Conservation (phyloP, 2,113 vertebrate species). For the Brachyhypopomus occidentalis region DNA sequence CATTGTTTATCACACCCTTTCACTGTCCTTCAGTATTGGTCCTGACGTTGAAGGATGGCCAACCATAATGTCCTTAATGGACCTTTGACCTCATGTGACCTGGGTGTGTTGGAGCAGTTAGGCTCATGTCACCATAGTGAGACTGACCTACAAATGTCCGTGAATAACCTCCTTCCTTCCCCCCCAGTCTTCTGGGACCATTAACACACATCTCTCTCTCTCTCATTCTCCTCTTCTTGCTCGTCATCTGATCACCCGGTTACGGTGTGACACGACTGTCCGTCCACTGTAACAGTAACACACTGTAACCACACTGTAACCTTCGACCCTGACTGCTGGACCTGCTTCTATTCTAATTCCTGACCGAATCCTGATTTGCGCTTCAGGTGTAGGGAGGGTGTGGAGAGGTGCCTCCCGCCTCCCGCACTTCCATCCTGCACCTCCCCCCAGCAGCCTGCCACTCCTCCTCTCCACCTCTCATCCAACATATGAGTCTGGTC, state of each 20-base stretch:
- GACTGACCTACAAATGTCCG: background rate
- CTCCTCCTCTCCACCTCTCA: background rate
- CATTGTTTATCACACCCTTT: conserved; percentile 55
- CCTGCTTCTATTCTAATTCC: background rate
- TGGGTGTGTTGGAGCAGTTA: background rate
- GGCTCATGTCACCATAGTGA: background rate
- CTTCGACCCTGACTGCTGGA: background rate
- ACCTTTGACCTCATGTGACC: conserved; percentile 50
- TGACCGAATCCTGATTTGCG: background rate
- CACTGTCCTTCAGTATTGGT: conserved; percentile 43
- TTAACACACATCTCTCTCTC: too few species aligned
- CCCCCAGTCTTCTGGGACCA: background rate
- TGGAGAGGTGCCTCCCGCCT: too few species aligned
- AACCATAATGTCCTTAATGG: conserved; percentile 52
- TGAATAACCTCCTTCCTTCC: background rate
- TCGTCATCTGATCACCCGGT: background rate
- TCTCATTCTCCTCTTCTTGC: too few species aligned
- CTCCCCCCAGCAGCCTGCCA: conserved; percentile 37
- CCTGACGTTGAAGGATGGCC: conserved; percentile 56
- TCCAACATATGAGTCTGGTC: conserved; percentile 58
- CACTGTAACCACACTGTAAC: background rate
- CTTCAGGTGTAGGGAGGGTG: too few species aligned
- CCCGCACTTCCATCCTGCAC: background rate
- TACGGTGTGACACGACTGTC: background rate
- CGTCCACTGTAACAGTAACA: too few species aligned